These are phyloP conservation scores for Actinostola sp. DNA, from an alignment of 92 coral and sea anemone genomes.

Conservation along the genomic window DNA sequence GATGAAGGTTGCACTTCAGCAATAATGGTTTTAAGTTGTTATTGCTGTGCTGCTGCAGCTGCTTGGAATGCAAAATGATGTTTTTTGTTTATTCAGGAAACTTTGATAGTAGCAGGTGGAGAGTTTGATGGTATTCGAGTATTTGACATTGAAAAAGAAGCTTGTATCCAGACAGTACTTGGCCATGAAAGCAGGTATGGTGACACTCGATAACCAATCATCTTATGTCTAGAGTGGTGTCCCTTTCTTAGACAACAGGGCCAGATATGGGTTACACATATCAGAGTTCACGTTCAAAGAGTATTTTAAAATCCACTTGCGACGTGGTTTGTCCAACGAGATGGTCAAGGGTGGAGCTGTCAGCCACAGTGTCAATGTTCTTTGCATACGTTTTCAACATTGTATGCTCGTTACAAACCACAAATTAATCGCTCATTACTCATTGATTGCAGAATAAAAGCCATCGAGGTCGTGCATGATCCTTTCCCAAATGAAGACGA, in stretches of 20 bases:
- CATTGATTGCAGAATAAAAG: conserved; percentile 70
- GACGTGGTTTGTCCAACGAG: no score
- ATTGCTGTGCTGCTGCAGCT: neutral
- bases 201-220: neutral
- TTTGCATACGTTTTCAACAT: no score
- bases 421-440: neutral
- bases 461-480: conserved; percentile 64
- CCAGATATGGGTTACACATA: no score
- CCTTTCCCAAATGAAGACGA: conserved; percentile 45
- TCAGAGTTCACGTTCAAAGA: no score
- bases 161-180: conserved; percentile 70
- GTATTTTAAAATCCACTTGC: no score
- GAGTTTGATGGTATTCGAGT: conserved; percentile 82
- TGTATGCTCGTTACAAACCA: no score
- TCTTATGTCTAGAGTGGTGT: neutral
- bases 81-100: conserved; percentile 55
- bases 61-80: neutral
- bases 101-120: conserved; percentile 82
- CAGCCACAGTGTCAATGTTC: no score
- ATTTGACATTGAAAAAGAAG: conserved; percentile 77
- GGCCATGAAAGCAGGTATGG: conserved; percentile 89
- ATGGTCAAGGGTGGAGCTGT: no score
- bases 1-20: no score
- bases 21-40: neutral
- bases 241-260: neutral